Conservation (phyloP, 2,797 vertebrate genomes). For the Natrix natrix region DNA sequence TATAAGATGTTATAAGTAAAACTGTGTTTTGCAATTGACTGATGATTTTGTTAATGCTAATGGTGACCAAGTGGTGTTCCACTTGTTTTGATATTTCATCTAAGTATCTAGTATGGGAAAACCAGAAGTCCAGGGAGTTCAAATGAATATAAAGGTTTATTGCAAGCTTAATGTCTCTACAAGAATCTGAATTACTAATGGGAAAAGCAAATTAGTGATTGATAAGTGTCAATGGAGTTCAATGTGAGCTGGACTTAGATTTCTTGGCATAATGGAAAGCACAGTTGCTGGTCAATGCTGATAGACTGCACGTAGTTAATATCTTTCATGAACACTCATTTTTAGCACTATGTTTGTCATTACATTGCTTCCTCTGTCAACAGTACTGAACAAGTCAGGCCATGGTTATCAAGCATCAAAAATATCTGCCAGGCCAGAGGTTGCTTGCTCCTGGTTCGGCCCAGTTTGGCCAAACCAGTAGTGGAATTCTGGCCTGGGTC, state of each 20-base stretch:
- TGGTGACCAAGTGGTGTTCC: neutral
- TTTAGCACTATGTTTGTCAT: neutral
- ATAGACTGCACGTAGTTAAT: neutral
- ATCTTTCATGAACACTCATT: neutral
- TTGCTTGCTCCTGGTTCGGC: no score
- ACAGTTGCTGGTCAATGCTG: neutral
- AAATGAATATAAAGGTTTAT: neutral
- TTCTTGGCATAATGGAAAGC: neutral
- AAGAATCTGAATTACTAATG: neutral
- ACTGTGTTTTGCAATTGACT: neutral
- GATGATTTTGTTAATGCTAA: neutral
- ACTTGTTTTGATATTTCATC: neutral
- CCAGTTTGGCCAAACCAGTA: no score
- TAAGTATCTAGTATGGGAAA: neutral
- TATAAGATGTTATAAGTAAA: neutral
- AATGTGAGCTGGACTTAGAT: neutral
- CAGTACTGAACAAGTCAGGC: neutral
- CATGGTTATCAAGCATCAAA: neutral
- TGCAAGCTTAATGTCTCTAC: neutral
- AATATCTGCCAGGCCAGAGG: neutral
- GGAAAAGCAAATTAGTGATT: neutral
- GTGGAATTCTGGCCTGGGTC: no score
- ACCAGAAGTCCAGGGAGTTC: neutral
- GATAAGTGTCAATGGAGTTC: neutral
- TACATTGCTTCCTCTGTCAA: neutral